A percentile compares a stretch with the other conserved stretches of the same genome.
Conservation (phyloP, 2,888 invertebrate genomes). For the Lathronympha strigana region DNA sequence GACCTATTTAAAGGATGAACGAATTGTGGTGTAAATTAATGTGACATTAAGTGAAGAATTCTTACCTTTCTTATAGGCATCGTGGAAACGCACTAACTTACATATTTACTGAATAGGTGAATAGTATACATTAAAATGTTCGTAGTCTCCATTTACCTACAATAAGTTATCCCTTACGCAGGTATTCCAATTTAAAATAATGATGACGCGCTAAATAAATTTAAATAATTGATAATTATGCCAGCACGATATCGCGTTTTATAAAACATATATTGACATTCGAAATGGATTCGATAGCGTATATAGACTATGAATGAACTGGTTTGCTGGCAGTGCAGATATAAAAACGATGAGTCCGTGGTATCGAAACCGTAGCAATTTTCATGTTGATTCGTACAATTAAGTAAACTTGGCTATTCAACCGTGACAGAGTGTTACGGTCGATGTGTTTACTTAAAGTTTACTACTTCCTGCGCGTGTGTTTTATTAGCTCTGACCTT, state of each 20-base stretch:
- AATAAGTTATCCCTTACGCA: background rate
- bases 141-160: background rate
- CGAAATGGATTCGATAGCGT: conserved; percentile 32
- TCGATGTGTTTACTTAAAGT: conserved; percentile 66
- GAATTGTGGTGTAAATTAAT: conserved; percentile 59
- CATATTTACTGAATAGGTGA: conserved; percentile 63
- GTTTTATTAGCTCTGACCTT: conserved; percentile 59
- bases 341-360: conserved; percentile 34
- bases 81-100: conserved; percentile 55
- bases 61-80: conserved; percentile 67
- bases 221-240: conserved; percentile 16
- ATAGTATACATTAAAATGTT: conserved; percentile 1
- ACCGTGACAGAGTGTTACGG: conserved; percentile 62
- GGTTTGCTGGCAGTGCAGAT: conserved; percentile 33
- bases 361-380: conserved; percentile 38
- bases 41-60: conserved; percentile 60
- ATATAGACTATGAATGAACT: conserved; percentile 39
- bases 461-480: conserved; percentile 62
- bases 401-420: conserved; percentile 64
- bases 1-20: conserved; percentile 47
- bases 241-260: conserved; percentile 4
- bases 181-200: conserved; percentile 6
- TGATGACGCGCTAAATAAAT: background rate
- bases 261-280: conserved; percentile 27
- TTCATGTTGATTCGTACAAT: conserved; percentile 51